These are phyloP conservation scores for Linnaemya vulpina DNA, from an alignment of 2,888 invertebrate genomes.

Conservation along the genomic window DNA sequence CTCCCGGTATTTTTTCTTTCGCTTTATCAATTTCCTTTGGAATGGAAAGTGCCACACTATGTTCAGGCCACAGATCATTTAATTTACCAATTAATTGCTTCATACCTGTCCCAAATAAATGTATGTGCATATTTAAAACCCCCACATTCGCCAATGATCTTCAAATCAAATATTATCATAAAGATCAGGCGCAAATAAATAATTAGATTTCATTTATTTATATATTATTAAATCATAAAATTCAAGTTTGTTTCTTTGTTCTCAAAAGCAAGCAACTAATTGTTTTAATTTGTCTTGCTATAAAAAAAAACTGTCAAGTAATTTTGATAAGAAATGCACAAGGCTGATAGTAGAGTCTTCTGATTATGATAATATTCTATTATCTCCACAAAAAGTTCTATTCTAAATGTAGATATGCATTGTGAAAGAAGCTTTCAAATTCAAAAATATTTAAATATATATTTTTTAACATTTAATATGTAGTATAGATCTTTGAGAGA, in stretches of 20 bases:
- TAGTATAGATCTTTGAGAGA: not conserved
- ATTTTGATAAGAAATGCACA: slow-evolving; percentile 46
- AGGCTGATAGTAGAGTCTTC: slow-evolving; percentile 12
- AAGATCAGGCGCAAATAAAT: slow-evolving; percentile 43
- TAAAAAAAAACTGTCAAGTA: not conserved
- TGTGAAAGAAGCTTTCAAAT: not conserved
- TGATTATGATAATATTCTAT: slow-evolving; percentile 17
- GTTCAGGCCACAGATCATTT: slow-evolving; percentile 83
- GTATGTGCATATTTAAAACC: slow-evolving; percentile 23
- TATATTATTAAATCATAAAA: not conserved
- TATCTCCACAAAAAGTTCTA: slow-evolving; percentile 19
- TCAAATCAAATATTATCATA: slow-evolving; percentile 14
- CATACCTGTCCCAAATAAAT: slow-evolving; percentile 78
- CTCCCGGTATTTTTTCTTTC: slow-evolving; percentile 81
- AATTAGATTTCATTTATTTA: not conserved
- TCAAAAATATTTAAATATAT: not conserved
- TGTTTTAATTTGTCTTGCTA: not conserved
- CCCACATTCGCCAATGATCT: not conserved
- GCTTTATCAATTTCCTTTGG: slow-evolving; percentile 82
- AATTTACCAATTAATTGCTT: slow-evolving; percentile 82
- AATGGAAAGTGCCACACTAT: slow-evolving; percentile 83
- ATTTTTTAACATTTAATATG: not conserved
- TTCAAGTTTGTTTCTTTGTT: slow-evolving; percentile 42
- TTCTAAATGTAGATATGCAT: not conserved
- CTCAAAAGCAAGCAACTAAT: not conserved